Base-by-base conservation (phyloP, 1,140 invertebrate genomes). In the Macrocentrus cingulum region DNA sequence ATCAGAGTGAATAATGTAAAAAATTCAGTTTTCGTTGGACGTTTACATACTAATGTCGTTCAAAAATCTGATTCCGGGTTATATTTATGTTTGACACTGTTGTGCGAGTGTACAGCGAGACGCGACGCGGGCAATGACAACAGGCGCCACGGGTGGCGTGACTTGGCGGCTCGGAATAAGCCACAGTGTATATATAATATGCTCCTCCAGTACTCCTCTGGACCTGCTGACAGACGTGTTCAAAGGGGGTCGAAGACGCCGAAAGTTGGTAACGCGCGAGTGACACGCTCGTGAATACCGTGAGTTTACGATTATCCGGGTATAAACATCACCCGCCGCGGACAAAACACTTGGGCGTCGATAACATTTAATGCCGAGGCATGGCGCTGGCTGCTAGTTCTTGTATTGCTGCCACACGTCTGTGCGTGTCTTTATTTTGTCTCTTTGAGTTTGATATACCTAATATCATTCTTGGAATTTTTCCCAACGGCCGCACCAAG, bases 121-220 rank as follows among this genome's bases (percentile, higher is more conserved):
- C 29, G 6, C 57, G 34, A 25, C 15, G 15, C 37, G 32, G 62
- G 70, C 74, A 78, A 78, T 77, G 76, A 78, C 76, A 78, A 73
- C 72, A 71, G 68, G 61, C 74, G 19, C 74, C 63, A 63, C 74
- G 59, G 74, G 76, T 66, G 65, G 69, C 68, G 66, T 76, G 76
- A 77, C 75, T 77, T 66, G 67, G 67, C 70, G 68, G 50, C 65
- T 44, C 60, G 32, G 56, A 25, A 39, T 51, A 19, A 25, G 7
- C 41, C 16, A 44, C 32, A 56, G 4, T 29, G 39, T 22, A 20
- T 29, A 29, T 9, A 29, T 29, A 64, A n/a, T n/a, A n/a, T n/a
- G n/a, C n/a, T n/a, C n/a, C n/a, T n/a, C n/a, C n/a, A n/a, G n/a
- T n/a, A n/a, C n/a, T n/a, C 65, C 60, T 54, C 64, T 57, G 59